Conservation (phyloP, 2,888 invertebrate genomes). For the Phyllotreta striolata region DNA sequence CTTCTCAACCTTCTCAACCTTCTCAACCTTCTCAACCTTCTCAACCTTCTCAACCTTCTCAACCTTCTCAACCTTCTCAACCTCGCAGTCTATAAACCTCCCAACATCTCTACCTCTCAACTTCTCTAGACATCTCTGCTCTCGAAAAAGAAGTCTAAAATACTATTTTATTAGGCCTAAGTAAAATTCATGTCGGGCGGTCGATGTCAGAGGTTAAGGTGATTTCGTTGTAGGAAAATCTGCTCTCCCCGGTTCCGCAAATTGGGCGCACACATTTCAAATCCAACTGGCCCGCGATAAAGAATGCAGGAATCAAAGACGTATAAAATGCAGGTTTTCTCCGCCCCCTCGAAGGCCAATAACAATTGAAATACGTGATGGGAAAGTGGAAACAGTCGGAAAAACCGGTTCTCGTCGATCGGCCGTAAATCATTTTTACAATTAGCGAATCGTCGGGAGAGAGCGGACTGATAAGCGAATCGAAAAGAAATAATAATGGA, state of each 20-base stretch:
- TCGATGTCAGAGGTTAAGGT: constrained; percentile 40
- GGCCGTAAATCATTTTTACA: constrained; percentile 54
- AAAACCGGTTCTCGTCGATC: constrained; percentile 39
- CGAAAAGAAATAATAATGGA: constrained; percentile 39
- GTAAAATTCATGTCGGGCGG: no score
- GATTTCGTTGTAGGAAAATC: constrained; percentile 39
- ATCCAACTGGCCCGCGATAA: constrained; percentile 27
- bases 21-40: no score
- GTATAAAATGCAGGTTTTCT: constrained; percentile 44
- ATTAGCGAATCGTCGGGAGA: constrained; percentile 53
- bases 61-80: no score
- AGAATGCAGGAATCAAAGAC: constrained; percentile 50
- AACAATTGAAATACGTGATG: constrained; percentile 53
- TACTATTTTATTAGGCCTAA: no score
- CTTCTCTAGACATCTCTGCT: no score
- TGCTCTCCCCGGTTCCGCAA: constrained; percentile 29
- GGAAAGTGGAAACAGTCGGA: constrained; percentile 45
- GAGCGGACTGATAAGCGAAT: constrained; percentile 40
- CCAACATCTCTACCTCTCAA: no score
- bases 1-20: no score
- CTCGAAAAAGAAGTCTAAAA: no score
- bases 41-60: no score
- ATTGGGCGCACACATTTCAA: constrained; percentile 27
- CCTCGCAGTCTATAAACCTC: no score
- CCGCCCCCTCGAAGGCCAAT: constrained; percentile 49